Base-by-base conservation (phyloP, 2,113 vertebrate genomes). In the Benthochromis sp. region DNA sequence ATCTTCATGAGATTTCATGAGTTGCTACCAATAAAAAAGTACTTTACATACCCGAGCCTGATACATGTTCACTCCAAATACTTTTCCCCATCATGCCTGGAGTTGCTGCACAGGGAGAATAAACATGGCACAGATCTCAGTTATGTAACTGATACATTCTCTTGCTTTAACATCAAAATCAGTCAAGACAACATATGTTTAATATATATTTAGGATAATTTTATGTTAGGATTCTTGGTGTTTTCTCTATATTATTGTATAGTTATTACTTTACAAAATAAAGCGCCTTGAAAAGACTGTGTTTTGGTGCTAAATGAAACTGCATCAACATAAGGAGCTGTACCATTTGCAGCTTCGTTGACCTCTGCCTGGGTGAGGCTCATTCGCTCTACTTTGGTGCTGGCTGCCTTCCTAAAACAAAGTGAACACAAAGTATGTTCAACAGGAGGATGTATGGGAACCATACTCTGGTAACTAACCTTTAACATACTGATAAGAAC, bases 61-160 rank as follows among this genome's bases (percentile, higher is more conserved):
- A 96, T 3, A 86, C 87, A 36, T 92, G 90, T 31, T 96, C 95
- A 84, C 94, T 94, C 96, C 96, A 96, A 53, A 96, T 90, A 76
- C 93, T 97, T 50, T 93, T 96, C 10, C 95, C 96, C 88, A 95
- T 95, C 76, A 94, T 94, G 52, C 94, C 92, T 38, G 95, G 95
- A 59, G 94, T 95, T 8, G 84, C 96, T 97, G 81, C 31, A 85
- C 13, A 88, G 5, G 8, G 7, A 83, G 27, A 27, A 66, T 4
- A 86, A 17, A 84, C 21, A 53, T 27, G 86, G 9, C 9, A 55
- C 6, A 8, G 24, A 29, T 52, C 9, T 83, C 10, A 40, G 11
- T 66, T 3, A 14, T 36, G n/a, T 9, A 52, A 29, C 53, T 29
- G 21, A 5, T 80, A 14, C 9, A 66, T 66, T 69, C 10, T 55